Evolutionary conservation across 2,113 vertebrate species (phyloP).

Genomic region (Coreoperca whiteheadi): DNA sequence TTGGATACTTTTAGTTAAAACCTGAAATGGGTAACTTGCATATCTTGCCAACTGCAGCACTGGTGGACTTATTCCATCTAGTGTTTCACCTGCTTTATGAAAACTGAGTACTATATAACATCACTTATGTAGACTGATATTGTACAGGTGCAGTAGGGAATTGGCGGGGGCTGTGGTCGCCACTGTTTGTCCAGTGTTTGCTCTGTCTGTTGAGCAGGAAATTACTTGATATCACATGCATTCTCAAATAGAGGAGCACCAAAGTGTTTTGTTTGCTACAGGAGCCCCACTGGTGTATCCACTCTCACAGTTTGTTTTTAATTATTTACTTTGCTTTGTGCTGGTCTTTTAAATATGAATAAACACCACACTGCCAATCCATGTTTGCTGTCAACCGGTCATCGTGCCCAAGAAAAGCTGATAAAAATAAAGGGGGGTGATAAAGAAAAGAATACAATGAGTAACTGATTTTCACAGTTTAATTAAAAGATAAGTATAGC

Average conservation of each 20-base stretch:
- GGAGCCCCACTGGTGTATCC: not conserved
- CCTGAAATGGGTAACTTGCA: not conserved
- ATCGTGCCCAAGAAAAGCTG: conserved; percentile 13
- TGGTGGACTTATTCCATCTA: not conserved
- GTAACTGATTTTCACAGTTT: conserved; percentile 15
- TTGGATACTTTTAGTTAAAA: not conserved
- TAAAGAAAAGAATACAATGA: not conserved
- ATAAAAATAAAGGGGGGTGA: not conserved
- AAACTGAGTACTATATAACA: not conserved
- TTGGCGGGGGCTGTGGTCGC: not conserved
- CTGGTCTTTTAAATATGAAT: conserved; percentile 23
- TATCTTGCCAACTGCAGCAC: not conserved
- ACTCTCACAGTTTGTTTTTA: conserved; percentile 12
- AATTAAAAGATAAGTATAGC: conserved; percentile 50
- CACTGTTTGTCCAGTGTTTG: conserved; percentile 20
- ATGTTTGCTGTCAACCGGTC: conserved; percentile 7
- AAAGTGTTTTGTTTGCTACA: conserved; percentile 34
- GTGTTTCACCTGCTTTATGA: not conserved
- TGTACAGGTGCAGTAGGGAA: not conserved
- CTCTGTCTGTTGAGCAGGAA: conserved; percentile 40
- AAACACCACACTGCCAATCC: not conserved
- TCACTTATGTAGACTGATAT: not conserved
- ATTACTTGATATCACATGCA: conserved; percentile 30
- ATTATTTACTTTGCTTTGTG: conserved; percentile 35
- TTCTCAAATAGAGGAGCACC: conserved; percentile 17